Evolutionary conservation across 2,888 invertebrate genomes (phyloP), one percentile per base, ranked within the genome.

Genomic region (Luperina nickerlii): DNA sequence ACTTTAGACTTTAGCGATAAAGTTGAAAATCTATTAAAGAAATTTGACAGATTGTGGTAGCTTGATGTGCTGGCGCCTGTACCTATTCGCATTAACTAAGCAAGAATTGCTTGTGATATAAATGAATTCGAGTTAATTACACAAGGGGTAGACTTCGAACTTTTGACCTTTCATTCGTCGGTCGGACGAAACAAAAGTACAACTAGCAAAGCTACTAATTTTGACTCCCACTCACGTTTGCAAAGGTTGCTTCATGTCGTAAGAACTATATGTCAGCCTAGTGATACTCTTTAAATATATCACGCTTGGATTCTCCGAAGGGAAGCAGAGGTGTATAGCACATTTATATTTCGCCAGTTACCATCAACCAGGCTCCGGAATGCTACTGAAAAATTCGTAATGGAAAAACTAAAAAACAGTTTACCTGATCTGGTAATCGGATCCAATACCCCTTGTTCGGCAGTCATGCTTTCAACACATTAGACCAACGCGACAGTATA

Each of bases 111-210:
- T 27, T 42, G 1, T 79, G 18, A 6, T 24, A 42, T 18, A 42
- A 7, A 60, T 27, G 51, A 0, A 42, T 45, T 70, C 15, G 8
- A 45, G 20, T 45, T 57, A 27, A 38, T 45, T 66, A 48, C 15
- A 27, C 7, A 74, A 65, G 9, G 5, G 18, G 11, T 2, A n/a
- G 15, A 51, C 13, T 24, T 11, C 4, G 1, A 68, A 65, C 48
- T 24, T 27, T n/a, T 77, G 78, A 83, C 57, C 63, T 81, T 77
- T 77, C 15, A 7, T 27, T 51, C n/a, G 11, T 38, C 48, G 42
- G 11, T 42, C n/a, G 13, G 20, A 38, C 1, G 15, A 57, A 57
- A 57, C 1, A 9, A 57, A 57, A 57, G 11, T 57, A 57, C 57
- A 32, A 51, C 38, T 15, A 48, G 0, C 6, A 24, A 69, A 45